These are phyloP conservation scores for Pampus argenteus DNA, from an alignment of 2,797 vertebrate species.

Conservation along the genomic window DNA sequence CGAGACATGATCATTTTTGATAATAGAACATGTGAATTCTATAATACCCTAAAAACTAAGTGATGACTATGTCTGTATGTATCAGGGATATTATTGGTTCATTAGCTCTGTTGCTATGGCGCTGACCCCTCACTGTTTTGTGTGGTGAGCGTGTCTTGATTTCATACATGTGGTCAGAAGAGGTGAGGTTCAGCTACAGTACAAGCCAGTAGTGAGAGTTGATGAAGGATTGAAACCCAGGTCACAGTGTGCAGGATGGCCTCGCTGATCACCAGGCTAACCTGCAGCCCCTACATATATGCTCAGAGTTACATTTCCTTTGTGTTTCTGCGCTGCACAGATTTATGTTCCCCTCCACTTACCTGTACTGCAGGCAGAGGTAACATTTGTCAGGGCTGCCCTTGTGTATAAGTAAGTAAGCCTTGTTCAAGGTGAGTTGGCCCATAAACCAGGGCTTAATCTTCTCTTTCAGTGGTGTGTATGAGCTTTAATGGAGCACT, in stretches of 20 bases:
- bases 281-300: constrained; percentile 5
- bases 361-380: constrained; percentile 6
- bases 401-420: constrained; percentile 27
- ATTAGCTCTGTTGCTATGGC: no score
- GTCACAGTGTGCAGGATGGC: background rate
- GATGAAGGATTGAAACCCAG: no score
- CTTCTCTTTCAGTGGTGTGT: constrained; percentile 8
- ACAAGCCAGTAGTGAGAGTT: no score
- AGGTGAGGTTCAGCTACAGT: no score
- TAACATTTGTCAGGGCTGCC: constrained; percentile 29
- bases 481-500: constrained; percentile 12
- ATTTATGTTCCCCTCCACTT: constrained; percentile 37
- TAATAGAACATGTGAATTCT: no score
- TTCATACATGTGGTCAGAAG: no score
- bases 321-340: constrained; percentile 15
- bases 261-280: background rate
- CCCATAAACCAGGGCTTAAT: constrained; percentile 20
- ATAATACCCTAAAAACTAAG: no score
- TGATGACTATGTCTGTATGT: no score
- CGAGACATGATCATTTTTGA: no score
- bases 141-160: no score
- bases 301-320: constrained; percentile 13
- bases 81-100: no score
- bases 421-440: constrained; percentile 40
- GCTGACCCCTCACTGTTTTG: no score